Evolutionary conservation across 2,888 invertebrate genomes (phyloP).

Genomic region (Trilocha varians): DNA sequence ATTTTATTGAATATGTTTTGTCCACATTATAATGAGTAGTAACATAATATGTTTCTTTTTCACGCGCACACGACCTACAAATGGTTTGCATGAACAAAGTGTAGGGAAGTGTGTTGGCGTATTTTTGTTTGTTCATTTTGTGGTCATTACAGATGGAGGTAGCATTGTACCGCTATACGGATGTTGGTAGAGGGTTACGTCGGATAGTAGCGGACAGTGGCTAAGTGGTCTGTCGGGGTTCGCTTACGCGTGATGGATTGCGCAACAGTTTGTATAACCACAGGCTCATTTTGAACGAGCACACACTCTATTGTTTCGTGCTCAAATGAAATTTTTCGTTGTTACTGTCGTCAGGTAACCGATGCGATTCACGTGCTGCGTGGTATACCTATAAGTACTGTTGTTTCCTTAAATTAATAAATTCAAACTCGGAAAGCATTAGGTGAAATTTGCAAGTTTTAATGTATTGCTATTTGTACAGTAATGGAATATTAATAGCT

Average conservation of each 20-base stretch:
- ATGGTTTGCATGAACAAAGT: not conserved
- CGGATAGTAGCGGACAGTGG: conserved; percentile 46
- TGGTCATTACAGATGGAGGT: conserved; percentile 22
- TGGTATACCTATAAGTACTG: too few relatives aligned
- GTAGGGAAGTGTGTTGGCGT: conserved; percentile 15
- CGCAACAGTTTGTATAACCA: conserved; percentile 35
- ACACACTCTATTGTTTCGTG: not conserved
- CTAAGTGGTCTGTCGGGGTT: conserved; percentile 59
- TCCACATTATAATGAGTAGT: not conserved
- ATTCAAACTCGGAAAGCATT: too few relatives aligned
- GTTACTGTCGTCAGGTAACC: too few relatives aligned
- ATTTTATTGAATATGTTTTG: not conserved
- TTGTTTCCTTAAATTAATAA: too few relatives aligned
- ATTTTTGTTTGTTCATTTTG: conserved; percentile 28
- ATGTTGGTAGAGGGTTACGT: conserved; percentile 36
- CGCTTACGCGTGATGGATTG: conserved; percentile 57
- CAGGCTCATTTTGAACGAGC: conserved; percentile 34
- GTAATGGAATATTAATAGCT: too few relatives aligned
- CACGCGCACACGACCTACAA: too few relatives aligned
- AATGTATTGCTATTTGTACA: too few relatives aligned
- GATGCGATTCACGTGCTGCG: too few relatives aligned
- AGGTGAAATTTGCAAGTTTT: too few relatives aligned
- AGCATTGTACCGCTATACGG: conserved; percentile 20
- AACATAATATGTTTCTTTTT: too few relatives aligned
- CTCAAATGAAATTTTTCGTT: too few relatives aligned